Conservation (phyloP, 2,888 invertebrate species). For the Diarsia brunnea region DNA sequence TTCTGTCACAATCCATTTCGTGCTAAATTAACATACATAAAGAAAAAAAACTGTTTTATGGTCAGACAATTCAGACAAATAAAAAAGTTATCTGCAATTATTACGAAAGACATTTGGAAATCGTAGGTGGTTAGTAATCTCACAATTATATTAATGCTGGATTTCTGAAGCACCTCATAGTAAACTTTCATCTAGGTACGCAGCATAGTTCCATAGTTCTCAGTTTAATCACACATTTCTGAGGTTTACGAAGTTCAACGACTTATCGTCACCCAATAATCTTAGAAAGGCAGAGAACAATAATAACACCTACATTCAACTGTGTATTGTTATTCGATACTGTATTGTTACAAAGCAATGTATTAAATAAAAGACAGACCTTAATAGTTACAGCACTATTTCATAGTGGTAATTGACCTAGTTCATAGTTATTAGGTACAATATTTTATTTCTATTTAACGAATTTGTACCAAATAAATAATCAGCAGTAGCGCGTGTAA, state of each 20-base stretch:
- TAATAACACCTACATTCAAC: neutral
- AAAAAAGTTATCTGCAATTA: neutral
- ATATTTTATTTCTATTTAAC: slow-evolving; percentile 18
- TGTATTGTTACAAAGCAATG: slow-evolving; percentile 8
- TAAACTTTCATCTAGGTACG: neutral
- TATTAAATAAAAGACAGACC: slow-evolving; percentile 1
- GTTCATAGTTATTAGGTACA: neutral
- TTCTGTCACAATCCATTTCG: neutral
- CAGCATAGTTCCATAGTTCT: slow-evolving; percentile 11
- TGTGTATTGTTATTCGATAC: slow-evolving; percentile 17
- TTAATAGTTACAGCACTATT: slow-evolving; percentile 6
- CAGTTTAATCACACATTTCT: slow-evolving; percentile 19
- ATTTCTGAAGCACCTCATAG: neutral
- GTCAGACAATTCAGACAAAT: neutral
- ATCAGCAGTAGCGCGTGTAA: slow-evolving; percentile 29
- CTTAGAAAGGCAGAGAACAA: neutral
- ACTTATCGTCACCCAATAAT: neutral
- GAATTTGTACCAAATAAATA: slow-evolving; percentile 43
- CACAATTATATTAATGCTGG: neutral
- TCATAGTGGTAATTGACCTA: slow-evolving; percentile 14
- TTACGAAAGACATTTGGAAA: neutral
- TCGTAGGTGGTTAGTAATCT: neutral
- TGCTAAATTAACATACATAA: neutral
- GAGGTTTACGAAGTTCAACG: slow-evolving; percentile 20
- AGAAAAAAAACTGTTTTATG: neutral